phyloP scores from a whole-genome alignment of 1,140 invertebrate species.

The Drosophila mojavensis region DNA sequence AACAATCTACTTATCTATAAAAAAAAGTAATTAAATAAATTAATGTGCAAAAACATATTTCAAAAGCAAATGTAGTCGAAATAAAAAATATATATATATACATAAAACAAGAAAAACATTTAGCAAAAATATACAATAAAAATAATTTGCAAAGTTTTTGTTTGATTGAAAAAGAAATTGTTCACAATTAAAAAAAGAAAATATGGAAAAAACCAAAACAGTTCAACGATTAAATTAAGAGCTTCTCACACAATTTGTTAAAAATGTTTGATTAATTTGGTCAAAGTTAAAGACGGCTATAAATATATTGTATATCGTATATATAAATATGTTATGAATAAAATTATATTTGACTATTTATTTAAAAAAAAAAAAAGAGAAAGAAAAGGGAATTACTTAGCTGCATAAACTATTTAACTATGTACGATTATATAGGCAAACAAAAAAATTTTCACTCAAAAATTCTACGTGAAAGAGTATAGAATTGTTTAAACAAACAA shows the following conservation, averaged over 20 bases:
- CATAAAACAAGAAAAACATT: conserved; percentile 14
- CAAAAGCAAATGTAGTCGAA: conserved; percentile 34
- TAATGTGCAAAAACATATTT: conserved; percentile 41
- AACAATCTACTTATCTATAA: conserved; percentile 40
- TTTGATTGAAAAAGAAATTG: conserved; percentile 31
- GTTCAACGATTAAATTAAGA: conserved; percentile 82
- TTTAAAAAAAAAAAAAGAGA: conserved; percentile 37
- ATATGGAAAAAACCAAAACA: conserved; percentile 39
- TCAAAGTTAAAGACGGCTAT: conserved; percentile 21
- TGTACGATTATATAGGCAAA: conserved; percentile 40
- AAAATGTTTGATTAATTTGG: conserved; percentile 57
- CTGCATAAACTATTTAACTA: conserved; percentile 32
- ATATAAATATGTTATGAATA: conserved; percentile 75
- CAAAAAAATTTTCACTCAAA: no score
- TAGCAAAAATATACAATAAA: conserved; percentile 61
- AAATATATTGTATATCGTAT: conserved; percentile 66
- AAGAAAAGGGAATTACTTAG: conserved; percentile 37
- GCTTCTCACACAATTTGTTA: conserved; percentile 71
- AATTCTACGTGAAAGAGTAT: background rate
- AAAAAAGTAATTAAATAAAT: conserved; percentile 37
- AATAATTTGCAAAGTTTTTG: conserved; percentile 39
- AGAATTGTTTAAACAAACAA: conserved; percentile 6
- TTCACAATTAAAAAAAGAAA: conserved; percentile 21
- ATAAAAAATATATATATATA: conserved; percentile 12
- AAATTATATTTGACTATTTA: conserved; percentile 53